Conservation (phyloP, 2,888 invertebrate species). For the Orchesellides sinensis region DNA sequence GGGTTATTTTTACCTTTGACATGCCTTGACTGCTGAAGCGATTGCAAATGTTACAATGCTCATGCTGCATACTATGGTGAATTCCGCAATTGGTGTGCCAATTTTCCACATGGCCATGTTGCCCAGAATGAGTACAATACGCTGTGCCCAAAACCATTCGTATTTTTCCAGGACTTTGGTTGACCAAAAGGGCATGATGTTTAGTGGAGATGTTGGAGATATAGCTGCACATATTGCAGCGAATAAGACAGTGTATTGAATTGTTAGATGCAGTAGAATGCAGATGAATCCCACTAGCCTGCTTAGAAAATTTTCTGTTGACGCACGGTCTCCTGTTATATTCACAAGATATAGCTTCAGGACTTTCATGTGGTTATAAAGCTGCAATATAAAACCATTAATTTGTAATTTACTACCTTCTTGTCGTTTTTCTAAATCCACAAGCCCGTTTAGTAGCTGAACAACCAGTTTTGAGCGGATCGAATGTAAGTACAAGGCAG, state of each 20-base stretch:
- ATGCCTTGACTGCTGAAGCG: neutral
- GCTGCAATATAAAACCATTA: no score
- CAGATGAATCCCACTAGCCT: neutral
- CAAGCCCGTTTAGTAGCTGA: neutral
- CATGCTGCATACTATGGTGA: neutral
- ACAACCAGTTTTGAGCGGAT: neutral
- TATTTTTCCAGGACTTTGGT: neutral
- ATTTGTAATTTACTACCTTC: neutral
- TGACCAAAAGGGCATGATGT: neutral
- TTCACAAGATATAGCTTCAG: no score
- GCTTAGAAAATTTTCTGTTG: no score
- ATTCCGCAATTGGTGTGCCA: neutral
- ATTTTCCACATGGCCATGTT: neutral
- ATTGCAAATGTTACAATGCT: neutral
- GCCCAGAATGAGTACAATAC: neutral
- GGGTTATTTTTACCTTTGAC: neutral
- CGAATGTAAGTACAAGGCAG: neutral
- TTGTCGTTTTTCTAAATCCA: neutral
- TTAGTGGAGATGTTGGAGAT: neutral
- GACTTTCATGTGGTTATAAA: no score
- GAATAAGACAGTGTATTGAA: neutral
- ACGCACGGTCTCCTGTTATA: no score
- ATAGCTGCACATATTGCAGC: neutral
- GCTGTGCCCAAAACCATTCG: neutral
- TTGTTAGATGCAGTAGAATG: neutral